Percentiles rank a stretch among this genome's conserved stretches.
Evolutionary conservation across 2,113 vertebrate genomes (phyloP).

Genomic region (Arvicanthis niloticus): DNA sequence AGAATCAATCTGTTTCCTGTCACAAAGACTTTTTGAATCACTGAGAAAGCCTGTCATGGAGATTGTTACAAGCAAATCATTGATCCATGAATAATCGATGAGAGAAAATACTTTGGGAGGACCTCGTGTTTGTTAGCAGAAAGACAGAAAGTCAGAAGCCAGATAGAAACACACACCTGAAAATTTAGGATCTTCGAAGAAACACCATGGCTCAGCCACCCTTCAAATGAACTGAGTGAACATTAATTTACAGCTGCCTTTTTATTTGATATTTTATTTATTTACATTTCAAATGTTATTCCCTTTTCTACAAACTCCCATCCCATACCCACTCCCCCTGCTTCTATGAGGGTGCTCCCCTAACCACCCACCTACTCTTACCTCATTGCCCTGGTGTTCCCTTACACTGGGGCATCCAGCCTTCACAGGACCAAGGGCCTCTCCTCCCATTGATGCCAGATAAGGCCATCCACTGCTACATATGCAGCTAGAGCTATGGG

Average conservation of each 20-base stretch:
- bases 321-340: too few relatives aligned
- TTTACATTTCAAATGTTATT: too few relatives aligned
- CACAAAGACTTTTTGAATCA: neutral
- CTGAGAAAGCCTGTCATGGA: neutral
- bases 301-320: too few relatives aligned
- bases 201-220: neutral
- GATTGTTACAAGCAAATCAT: neutral
- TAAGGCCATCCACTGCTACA: too few relatives aligned
- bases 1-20: neutral
- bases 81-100: neutral
- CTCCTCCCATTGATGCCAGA: too few relatives aligned
- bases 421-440: too few relatives aligned
- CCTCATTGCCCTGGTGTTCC: too few relatives aligned
- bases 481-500: too few relatives aligned
- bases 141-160: neutral
- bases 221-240: neutral
- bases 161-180: neutral
- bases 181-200: neutral
- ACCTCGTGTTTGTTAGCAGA: neutral
- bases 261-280: neutral
- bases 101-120: neutral
- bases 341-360: too few relatives aligned
- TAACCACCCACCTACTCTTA: too few relatives aligned
- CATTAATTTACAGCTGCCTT: neutral
- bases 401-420: too few relatives aligned